Evolutionary conservation across 2,113 vertebrate genomes (phyloP).

Genomic region (Alosa alosa): DNA sequence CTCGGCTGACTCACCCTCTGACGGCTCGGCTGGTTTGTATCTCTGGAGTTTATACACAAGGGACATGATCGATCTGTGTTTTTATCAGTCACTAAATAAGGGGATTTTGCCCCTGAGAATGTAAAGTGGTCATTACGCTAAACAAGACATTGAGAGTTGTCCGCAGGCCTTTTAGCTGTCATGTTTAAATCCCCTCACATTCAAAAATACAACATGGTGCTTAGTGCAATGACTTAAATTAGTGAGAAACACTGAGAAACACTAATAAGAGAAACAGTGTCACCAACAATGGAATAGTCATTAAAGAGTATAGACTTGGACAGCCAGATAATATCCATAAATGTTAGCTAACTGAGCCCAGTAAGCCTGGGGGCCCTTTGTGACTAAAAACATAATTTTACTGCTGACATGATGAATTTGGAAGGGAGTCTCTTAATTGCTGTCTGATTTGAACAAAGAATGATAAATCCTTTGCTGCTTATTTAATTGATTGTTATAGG

Average conservation of each 20-base stretch:
- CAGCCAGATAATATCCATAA: not conserved
- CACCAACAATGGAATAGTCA: not conserved
- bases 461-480: not conserved
- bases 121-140: not conserved
- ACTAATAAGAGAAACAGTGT: not conserved
- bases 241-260: not conserved
- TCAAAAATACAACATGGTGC: not conserved
- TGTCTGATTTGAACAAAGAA: not conserved
- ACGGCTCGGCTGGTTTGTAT: not conserved
- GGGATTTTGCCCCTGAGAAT: not conserved
- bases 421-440: not conserved
- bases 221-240: not conserved
- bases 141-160: not conserved
- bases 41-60: not conserved
- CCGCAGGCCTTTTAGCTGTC: not conserved
- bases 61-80: not conserved
- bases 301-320: not conserved
- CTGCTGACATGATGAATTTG: not conserved
- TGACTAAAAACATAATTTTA: not conserved
- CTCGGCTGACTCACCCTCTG: not conserved
- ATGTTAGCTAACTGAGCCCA: not conserved
- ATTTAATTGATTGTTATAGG: not conserved
- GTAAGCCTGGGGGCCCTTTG: not conserved
- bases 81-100: not conserved
- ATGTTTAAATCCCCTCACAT: not conserved